Percentiles rank a stretch among this genome's conserved stretches.
Evolutionary conservation across 2,113 vertebrate genomes (phyloP).

Genomic region (Nycticryphes semicollaris): DNA sequence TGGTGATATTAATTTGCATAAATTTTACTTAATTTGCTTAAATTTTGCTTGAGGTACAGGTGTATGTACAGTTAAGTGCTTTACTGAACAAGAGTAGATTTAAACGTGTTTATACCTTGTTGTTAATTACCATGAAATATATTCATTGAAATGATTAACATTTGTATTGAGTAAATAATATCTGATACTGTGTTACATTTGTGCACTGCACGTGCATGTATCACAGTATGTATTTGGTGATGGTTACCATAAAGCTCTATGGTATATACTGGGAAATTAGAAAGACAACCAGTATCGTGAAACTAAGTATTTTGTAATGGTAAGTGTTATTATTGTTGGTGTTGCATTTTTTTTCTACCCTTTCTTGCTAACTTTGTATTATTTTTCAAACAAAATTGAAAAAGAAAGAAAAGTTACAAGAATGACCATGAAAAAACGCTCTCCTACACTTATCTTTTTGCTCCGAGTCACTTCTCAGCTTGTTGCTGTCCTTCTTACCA

Average conservation of each 20-base stretch:
- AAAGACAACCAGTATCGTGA: neutral
- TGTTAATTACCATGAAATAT: neutral
- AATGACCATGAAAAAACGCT: neutral
- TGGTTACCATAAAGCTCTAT: neutral
- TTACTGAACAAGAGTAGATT: slow-evolving; percentile 2
- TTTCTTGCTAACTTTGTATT: neutral
- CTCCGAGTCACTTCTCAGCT: neutral
- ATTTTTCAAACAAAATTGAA: neutral
- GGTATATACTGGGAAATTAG: neutral
- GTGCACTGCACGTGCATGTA: too few species aligned
- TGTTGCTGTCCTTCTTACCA: neutral
- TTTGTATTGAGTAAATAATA: neutral
- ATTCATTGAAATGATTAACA: neutral
- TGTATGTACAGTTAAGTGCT: neutral
- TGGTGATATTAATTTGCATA: slow-evolving; percentile 14
- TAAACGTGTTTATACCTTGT: neutral
- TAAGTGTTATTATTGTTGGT: neutral
- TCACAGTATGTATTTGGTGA: accelerated
- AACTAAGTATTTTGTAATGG: neutral
- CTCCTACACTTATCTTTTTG: neutral
- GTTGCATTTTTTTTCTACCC: neutral
- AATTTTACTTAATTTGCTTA: neutral
- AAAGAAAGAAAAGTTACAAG: neutral
- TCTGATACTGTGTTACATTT: neutral
- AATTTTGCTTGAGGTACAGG: slow-evolving; percentile 4